Percentiles rank a stretch among this genome's conserved stretches.
These are phyloP conservation scores for Parauchenoglanis ngamensis DNA, from an alignment of 2,797 vertebrate genomes.

Conservation along the genomic window DNA sequence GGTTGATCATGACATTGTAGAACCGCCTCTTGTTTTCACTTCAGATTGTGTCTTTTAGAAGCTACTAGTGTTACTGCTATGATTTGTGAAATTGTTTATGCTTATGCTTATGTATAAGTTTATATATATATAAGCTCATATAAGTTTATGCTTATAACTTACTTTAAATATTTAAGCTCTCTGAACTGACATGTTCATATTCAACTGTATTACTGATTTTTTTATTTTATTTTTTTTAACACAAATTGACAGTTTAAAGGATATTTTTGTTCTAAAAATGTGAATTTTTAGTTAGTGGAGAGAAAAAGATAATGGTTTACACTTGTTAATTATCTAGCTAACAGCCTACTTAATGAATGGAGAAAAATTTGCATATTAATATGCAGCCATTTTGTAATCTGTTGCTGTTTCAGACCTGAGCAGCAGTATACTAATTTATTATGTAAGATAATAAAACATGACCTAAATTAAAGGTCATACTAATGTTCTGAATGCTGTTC, in stretches of 20 bases:
- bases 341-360: not conserved
- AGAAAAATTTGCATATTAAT: not conserved
- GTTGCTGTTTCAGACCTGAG: not conserved
- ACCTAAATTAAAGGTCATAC: not conserved
- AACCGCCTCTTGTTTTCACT: not conserved
- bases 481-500: not conserved
- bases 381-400: not conserved
- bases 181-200: not conserved
- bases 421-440: not conserved
- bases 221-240: not conserved
- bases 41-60: not conserved
- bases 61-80: not conserved
- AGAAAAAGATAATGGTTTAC: not conserved
- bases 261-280: not conserved
- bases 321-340: not conserved
- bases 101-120: no score
- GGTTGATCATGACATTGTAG: not conserved
- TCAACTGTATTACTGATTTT: not conserved
- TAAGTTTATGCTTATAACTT: not conserved
- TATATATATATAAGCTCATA: no score
- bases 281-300: not conserved
- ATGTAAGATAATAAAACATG: not conserved
- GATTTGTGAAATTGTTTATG: not conserved
- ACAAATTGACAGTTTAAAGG: not conserved
- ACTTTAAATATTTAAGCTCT: not conserved